phyloP scores from a whole-genome alignment of 1,140 invertebrate genomes.

The Pogonus chalceus region DNA sequence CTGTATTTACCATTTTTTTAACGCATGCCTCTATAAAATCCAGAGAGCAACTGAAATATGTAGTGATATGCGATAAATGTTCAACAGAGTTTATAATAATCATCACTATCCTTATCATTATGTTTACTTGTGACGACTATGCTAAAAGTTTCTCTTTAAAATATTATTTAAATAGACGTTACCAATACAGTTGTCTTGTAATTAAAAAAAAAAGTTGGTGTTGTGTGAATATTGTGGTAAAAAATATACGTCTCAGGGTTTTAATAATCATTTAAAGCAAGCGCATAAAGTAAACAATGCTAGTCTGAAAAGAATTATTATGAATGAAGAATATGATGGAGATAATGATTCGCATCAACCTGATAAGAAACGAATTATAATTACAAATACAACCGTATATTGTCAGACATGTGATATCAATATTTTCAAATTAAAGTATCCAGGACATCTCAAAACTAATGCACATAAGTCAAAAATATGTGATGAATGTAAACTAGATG shows the following conservation, averaged over 20 bases:
- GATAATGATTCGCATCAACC: not conserved
- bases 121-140: not conserved
- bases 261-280: not conserved
- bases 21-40: too few species aligned
- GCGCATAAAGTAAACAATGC: not conserved
- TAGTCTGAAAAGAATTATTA: not conserved
- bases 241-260: not conserved
- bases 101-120: too few species aligned
- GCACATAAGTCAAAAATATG: not conserved
- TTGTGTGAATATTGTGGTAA: not conserved
- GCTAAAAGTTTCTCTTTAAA: not conserved
- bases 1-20: too few species aligned
- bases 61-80: too few species aligned
- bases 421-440: not conserved
- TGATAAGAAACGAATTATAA: not conserved
- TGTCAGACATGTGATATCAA: not conserved
- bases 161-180: not conserved
- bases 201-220: not conserved
- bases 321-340: not conserved
- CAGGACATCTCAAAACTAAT: not conserved
- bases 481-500: not conserved
- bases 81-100: too few species aligned
- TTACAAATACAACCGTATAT: not conserved
- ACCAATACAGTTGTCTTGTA: not conserved
- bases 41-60: too few species aligned